Conservation (phyloP, 2,113 vertebrate species). For the Oxygymnocypris stewartii region DNA sequence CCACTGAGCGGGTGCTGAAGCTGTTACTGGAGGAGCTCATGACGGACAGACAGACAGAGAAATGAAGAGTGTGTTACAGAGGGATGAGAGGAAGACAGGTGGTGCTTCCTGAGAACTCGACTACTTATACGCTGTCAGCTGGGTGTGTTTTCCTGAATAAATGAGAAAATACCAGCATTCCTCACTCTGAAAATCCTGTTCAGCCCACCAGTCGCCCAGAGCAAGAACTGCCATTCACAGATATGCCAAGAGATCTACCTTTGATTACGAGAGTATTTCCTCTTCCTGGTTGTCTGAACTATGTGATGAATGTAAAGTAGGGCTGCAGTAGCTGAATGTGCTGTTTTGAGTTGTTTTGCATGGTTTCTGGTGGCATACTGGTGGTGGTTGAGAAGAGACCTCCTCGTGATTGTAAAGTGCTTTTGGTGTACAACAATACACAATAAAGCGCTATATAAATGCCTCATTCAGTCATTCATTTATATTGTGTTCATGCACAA, state of each 20-base stretch:
- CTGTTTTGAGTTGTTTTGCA: neutral
- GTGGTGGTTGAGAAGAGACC: too few relatives aligned
- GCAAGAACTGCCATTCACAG: neutral
- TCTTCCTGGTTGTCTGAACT: neutral
- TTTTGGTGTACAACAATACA: too few relatives aligned
- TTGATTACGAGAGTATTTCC: neutral
- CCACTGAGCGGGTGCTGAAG: constrained; percentile 54
- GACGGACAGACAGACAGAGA: neutral
- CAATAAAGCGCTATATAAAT: too few relatives aligned
- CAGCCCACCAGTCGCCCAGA: neutral
- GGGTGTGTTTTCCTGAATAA: constrained; percentile 28
- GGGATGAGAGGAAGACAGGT: neutral
- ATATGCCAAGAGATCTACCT: neutral
- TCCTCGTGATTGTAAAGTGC: too few relatives aligned
- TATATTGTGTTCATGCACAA: too few relatives aligned
- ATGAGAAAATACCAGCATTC: constrained; percentile 22
- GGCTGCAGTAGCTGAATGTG: neutral
- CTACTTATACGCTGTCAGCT: neutral
- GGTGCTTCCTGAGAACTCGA: neutral
- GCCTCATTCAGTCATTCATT: too few relatives aligned
- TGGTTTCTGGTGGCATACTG: neutral
- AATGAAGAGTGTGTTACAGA: neutral
- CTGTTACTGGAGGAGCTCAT: constrained; percentile 22
- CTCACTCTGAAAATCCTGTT: constrained; percentile 46
- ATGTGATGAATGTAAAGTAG: neutral